Conservation (phyloP, 2,113 vertebrate species). For the Hystrix cristata region DNA sequence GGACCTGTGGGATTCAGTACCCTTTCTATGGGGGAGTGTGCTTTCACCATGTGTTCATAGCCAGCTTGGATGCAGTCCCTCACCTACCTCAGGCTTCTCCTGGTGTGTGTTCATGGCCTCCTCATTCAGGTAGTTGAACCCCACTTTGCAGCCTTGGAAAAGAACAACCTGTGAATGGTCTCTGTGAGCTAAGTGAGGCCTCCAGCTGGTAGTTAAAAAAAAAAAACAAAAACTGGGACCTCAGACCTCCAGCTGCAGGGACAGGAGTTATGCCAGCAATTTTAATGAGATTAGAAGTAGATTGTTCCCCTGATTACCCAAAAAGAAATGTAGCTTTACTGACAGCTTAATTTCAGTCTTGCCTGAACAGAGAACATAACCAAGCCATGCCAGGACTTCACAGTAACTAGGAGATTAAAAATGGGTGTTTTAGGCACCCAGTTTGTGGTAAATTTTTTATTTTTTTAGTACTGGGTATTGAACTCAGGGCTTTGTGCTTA, state of each 20-base stretch:
- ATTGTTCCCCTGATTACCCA: conserved; percentile 3
- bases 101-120: conserved; percentile 95
- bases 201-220: neutral
- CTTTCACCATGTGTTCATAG: neutral
- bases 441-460: neutral
- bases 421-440: conserved; percentile 30
- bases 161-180: neutral
- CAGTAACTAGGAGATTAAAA: conserved; percentile 41
- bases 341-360: conserved; percentile 53
- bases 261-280: conserved; percentile 31
- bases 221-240: neutral
- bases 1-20: neutral
- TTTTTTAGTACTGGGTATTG: too few relatives aligned
- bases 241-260: neutral
- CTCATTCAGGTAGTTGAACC: conserved; percentile 93
- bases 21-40: neutral
- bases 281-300: conserved; percentile 32
- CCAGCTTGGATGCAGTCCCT: neutral
- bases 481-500: too few relatives aligned
- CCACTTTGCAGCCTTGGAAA: conserved; percentile 88
- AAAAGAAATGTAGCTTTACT: conserved; percentile 36
- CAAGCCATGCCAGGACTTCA: conserved; percentile 41
- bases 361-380: conserved; percentile 21
- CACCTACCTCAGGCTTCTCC: conserved; percentile 91
- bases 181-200: neutral